phyloP scores from a whole-genome alignment of 2,797 vertebrate genomes.

The Gouania willdenowi region DNA sequence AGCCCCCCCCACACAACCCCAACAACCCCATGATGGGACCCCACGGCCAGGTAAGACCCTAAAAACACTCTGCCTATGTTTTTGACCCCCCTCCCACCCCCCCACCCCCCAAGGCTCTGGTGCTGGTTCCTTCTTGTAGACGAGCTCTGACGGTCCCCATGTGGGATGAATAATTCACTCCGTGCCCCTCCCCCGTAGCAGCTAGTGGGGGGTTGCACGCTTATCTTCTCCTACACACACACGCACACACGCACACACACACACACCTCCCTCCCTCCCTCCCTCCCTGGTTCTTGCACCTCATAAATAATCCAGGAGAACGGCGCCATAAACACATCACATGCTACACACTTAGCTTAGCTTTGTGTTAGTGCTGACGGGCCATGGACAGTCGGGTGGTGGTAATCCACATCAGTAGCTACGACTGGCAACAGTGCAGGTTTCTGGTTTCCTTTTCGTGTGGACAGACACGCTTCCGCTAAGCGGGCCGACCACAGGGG shows the following conservation, averaged over 20 bases:
- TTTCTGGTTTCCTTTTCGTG: constrained; percentile 63
- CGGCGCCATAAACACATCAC: constrained; percentile 30
- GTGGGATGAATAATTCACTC: constrained; percentile 77
- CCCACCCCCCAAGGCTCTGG: constrained; percentile 45
- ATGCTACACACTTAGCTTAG: not conserved
- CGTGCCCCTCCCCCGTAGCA: constrained; percentile 65
- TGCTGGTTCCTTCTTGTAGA: constrained; percentile 39
- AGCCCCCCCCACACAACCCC: constrained; percentile 67
- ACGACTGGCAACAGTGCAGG: constrained; percentile 36
- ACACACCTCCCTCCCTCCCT: constrained; percentile 12
- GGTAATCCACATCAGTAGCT: constrained; percentile 46
- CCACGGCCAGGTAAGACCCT: constrained; percentile 84
- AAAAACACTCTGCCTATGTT: too few species aligned
- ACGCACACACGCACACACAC: constrained; percentile 17
- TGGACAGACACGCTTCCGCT: constrained; percentile 55
- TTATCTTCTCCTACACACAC: constrained; percentile 38
- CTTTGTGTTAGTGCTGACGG: not conserved
- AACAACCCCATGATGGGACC: constrained; percentile 84
- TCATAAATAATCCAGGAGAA: constrained; percentile 59
- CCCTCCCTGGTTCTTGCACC: constrained; percentile 34
- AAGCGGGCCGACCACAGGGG: constrained; percentile 59
- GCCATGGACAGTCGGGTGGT: too few species aligned
- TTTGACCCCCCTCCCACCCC: too few species aligned
- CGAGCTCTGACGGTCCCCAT: constrained; percentile 48
- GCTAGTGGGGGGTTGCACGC: constrained; percentile 57